phyloP scores from a whole-genome alignment of 1,140 invertebrate genomes.

The Dolichoris vasculosae region DNA sequence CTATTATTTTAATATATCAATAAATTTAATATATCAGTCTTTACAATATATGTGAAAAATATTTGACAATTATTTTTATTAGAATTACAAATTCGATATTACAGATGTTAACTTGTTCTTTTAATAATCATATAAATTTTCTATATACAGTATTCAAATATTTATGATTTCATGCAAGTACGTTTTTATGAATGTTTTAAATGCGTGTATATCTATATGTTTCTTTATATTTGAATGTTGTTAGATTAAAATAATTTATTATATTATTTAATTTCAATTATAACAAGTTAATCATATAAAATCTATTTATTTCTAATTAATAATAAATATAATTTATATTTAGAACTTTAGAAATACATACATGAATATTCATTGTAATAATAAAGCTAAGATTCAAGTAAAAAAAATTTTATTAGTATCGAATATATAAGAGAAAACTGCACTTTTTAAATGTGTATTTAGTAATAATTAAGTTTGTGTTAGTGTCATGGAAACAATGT shows the following conservation, averaged over 20 bases:
- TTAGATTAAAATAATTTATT: too few relatives aligned
- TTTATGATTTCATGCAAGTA: too few relatives aligned
- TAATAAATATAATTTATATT: too few relatives aligned
- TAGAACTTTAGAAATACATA: too few relatives aligned
- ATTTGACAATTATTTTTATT: conserved; percentile 2
- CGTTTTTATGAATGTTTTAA: neutral
- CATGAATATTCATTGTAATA: too few relatives aligned
- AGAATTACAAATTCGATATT: conserved; percentile 3
- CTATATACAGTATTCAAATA: too few relatives aligned
- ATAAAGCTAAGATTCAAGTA: too few relatives aligned
- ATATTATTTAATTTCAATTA: neutral
- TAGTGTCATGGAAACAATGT: too few relatives aligned
- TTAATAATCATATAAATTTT: too few relatives aligned
- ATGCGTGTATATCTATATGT: neutral
- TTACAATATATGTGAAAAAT: neutral
- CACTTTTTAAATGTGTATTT: neutral
- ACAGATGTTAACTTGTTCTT: neutral
- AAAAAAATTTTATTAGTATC: neutral
- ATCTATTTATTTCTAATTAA: too few relatives aligned
- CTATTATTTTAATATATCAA: conserved; percentile 10
- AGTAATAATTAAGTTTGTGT: too few relatives aligned
- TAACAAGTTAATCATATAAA: too few relatives aligned
- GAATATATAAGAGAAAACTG: neutral
- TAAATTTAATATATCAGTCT: conserved; percentile 18
- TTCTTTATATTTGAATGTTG: neutral